Conservation (phyloP, 2,888 invertebrate genomes). For the Junonia oenone region DNA sequence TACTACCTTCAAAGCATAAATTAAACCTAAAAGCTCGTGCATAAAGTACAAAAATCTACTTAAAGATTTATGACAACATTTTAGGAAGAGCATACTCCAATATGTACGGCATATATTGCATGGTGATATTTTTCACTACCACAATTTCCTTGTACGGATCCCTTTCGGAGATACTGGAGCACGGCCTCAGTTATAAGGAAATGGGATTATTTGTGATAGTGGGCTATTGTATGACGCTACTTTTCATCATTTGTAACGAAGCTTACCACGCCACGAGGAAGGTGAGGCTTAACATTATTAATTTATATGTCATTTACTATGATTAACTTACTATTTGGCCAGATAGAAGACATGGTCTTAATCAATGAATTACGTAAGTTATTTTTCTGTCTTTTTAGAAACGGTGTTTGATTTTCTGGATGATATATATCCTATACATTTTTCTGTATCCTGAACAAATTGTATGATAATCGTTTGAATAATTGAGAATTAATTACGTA, state of each 20-base stretch:
- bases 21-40: no score
- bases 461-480: no score
- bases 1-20: no score
- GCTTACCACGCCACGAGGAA: constrained; percentile 84
- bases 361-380: no score
- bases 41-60: neutral
- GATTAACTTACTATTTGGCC: no score
- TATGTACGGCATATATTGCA: constrained; percentile 87
- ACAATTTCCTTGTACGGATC: constrained; percentile 86
- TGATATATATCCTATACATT: no score
- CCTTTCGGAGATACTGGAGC: constrained; percentile 85
- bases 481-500: no score
- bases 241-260: constrained; percentile 87
- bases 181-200: constrained; percentile 85
- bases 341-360: no score
- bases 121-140: constrained; percentile 86
- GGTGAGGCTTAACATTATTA: constrained; percentile 49
- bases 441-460: no score
- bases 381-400: no score
- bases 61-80: neutral
- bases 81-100: constrained; percentile 84
- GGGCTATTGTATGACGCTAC: constrained; percentile 84
- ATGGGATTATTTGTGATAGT: constrained; percentile 85
- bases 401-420: no score
- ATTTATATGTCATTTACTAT: constrained; percentile 9